Conservation (phyloP, 2,888 invertebrate species). For the Fragum fragum region DNA sequence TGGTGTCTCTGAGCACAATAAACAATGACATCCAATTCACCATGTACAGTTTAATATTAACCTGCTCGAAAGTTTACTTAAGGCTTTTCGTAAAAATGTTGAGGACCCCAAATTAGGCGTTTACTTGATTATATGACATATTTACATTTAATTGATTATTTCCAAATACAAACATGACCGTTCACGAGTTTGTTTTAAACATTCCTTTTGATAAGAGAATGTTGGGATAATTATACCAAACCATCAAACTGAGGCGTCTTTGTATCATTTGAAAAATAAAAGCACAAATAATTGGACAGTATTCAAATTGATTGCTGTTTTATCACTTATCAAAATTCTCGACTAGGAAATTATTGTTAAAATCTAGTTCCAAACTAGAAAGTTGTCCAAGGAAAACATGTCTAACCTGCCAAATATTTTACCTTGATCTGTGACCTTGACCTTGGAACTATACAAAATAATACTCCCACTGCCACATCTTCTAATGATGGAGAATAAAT, state of each 20-base stretch:
- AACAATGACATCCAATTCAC: conserved; percentile 61
- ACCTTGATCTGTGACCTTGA: too few species aligned
- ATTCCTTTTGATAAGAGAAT: conserved; percentile 43
- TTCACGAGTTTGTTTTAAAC: conserved; percentile 54
- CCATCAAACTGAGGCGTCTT: conserved; percentile 47
- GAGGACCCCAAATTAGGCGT: conserved; percentile 63
- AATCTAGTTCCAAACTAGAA: too few species aligned
- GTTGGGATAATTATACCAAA: conserved; percentile 42
- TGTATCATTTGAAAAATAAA: conserved; percentile 30
- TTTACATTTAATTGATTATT: conserved; percentile 61
- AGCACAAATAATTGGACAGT: conserved; percentile 14
- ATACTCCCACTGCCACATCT: too few species aligned
- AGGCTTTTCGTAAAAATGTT: conserved; percentile 56
- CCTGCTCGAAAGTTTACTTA: conserved; percentile 58
- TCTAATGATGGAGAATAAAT: too few species aligned
- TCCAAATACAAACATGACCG: conserved; percentile 39
- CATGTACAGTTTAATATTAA: conserved; percentile 63
- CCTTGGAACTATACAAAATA: too few species aligned
- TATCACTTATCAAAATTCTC: conserved; percentile 14
- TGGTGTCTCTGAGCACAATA: conserved; percentile 47
- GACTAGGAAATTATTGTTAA: background rate
- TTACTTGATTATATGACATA: conserved; percentile 62
- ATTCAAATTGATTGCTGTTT: background rate
- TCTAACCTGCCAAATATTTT: too few species aligned
- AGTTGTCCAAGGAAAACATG: too few species aligned